Percentiles rank a stretch among this genome's conserved stretches.
Evolutionary conservation across 2,113 vertebrate species (phyloP).

Genomic region (Oenanthe melanoleuca): DNA sequence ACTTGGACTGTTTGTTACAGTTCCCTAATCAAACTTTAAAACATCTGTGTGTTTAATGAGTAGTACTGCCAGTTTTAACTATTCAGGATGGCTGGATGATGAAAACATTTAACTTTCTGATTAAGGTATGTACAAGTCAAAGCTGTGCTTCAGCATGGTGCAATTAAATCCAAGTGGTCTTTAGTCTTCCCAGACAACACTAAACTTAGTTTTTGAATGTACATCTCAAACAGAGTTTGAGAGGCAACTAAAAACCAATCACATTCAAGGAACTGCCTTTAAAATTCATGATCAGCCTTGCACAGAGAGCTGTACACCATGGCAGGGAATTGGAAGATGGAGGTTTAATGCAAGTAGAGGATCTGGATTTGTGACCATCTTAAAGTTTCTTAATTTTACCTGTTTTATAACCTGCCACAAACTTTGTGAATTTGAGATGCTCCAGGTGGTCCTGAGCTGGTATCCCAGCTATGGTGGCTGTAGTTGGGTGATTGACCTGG

Average conservation of each 20-base stretch:
- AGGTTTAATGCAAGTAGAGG: not conserved
- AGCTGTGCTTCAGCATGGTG: conserved; percentile 53
- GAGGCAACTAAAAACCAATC: conserved; percentile 31
- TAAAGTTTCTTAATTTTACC: not conserved
- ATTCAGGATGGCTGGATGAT: conserved; percentile 54
- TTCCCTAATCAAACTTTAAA: conserved; percentile 47
- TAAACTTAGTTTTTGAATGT: conserved; percentile 24
- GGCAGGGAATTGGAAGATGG: not conserved
- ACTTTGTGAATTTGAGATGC: not conserved
- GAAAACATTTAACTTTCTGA: conserved; percentile 68
- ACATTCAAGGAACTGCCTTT: not conserved
- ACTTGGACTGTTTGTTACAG: not conserved
- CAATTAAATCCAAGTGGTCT: conserved; percentile 44
- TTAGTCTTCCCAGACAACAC: conserved; percentile 37
- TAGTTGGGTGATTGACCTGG: not conserved
- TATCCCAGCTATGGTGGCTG: not conserved
- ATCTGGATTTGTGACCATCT: not conserved
- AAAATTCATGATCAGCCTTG: not conserved
- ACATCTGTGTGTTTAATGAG: conserved; percentile 71
- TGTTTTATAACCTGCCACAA: not conserved
- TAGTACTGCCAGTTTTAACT: conserved; percentile 4
- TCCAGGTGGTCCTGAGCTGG: not conserved
- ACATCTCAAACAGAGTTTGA: not conserved
- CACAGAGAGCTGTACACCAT: not conserved
- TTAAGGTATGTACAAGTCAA: conserved; percentile 25